Evolutionary conservation across 2,888 invertebrate species (phyloP).

Genomic region (Sminthurides aquaticus): DNA sequence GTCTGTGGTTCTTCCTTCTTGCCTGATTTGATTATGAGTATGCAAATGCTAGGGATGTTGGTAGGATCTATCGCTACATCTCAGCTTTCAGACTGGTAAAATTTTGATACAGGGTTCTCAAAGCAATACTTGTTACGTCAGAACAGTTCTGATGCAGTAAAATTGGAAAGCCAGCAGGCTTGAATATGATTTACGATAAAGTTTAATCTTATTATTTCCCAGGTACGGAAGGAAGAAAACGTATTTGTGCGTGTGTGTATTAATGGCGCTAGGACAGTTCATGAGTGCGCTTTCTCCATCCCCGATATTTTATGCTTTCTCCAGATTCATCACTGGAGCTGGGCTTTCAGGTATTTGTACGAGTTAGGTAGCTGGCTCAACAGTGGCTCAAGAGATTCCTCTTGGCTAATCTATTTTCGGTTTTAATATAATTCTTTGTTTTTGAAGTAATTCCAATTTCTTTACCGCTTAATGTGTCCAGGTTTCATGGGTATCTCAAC

Average conservation of each 20-base stretch:
- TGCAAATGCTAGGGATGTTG: constrained; percentile 36
- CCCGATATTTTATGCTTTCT: constrained; percentile 26
- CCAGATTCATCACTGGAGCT: constrained; percentile 32
- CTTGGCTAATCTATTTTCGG: no score
- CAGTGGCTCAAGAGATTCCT: no score
- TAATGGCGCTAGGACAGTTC: constrained; percentile 30
- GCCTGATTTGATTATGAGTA: constrained; percentile 31
- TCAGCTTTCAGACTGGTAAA: constrained; percentile 31
- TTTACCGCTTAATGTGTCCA: no score
- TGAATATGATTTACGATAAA: background rate
- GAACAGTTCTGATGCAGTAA: no score
- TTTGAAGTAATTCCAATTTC: no score
- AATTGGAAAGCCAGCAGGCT: no score
- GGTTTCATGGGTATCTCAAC: constrained; percentile 38
- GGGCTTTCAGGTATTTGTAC: constrained; percentile 33
- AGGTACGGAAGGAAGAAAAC: constrained; percentile 36
- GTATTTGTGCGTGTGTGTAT: constrained; percentile 27
- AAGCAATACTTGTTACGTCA: no score
- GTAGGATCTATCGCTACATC: constrained; percentile 26
- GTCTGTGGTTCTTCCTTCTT: constrained; percentile 31
- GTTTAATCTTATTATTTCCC: background rate
- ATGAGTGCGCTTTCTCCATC: constrained; percentile 24
- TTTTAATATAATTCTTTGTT: no score
- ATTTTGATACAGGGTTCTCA: background rate
- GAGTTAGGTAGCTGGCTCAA: no score